Conservation (phyloP, 1,140 invertebrate genomes). For the Phthorimaea operculella region DNA sequence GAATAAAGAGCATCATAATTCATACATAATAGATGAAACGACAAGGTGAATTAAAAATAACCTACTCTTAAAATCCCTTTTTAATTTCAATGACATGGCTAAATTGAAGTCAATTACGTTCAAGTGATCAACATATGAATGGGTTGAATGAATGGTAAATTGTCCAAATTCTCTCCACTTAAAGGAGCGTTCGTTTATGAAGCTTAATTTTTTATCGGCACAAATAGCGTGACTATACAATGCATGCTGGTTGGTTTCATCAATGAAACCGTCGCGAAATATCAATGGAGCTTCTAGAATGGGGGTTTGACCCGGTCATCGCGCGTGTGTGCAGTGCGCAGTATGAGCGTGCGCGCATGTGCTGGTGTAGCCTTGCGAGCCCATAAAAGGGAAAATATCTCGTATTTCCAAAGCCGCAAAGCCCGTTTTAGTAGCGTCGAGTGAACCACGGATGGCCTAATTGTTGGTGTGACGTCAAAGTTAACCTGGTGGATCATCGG, state of each 20-base stretch:
- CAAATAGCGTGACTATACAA: conserved; percentile 2
- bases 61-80: too few species aligned
- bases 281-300: conserved; percentile 58
- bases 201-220: not conserved
- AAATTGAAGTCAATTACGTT: too few species aligned
- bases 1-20: too few species aligned
- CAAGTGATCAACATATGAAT: too few species aligned
- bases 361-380: conserved; percentile 7
- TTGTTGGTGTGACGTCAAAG: conserved; percentile 2
- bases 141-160: too few species aligned
- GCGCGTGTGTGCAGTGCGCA: conserved; percentile 32
- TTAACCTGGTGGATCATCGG: conserved; percentile 1
- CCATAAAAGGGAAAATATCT: conserved; percentile 12
- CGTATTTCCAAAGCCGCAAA: conserved; percentile 7
- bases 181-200: not conserved
- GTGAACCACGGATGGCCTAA: not conserved
- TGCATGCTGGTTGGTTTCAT: conserved; percentile 25
- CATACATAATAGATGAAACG: too few species aligned
- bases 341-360: conserved; percentile 19
- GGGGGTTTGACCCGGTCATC: conserved; percentile 46
- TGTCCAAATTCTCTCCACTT: too few species aligned
- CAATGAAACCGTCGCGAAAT: conserved; percentile 56
- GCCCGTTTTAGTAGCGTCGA: not conserved
- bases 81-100: too few species aligned
- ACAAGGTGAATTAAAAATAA: too few species aligned